Evolutionary conservation across 1,140 invertebrate species (phyloP).

Genomic region (Heliconius hewitsoni): DNA sequence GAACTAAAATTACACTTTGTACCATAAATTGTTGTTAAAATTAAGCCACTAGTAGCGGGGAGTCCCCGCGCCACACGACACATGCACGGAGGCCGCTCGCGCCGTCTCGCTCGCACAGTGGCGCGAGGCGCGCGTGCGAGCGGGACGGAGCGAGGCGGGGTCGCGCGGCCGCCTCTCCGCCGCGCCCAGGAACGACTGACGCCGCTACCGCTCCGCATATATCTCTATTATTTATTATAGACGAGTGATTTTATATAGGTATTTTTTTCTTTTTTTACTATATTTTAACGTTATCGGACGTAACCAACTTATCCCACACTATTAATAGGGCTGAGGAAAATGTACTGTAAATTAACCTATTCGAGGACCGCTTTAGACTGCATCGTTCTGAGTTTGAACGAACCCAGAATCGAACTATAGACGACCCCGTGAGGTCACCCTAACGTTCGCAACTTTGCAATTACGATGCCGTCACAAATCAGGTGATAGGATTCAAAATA

Average conservation of each 20-base stretch:
- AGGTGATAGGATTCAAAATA: slow-evolving; percentile 23
- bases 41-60: slow-evolving; percentile 66
- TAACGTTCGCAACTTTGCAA: background rate
- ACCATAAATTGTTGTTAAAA: slow-evolving; percentile 76
- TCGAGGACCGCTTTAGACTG: slow-evolving; percentile 43
- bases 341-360: slow-evolving; percentile 67
- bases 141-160: background rate
- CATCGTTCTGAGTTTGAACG: slow-evolving; percentile 26
- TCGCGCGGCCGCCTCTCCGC: slow-evolving; percentile 18
- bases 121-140: background rate
- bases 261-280: slow-evolving; percentile 64
- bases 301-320: slow-evolving; percentile 69
- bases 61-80: slow-evolving; percentile 30
- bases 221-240: slow-evolving; percentile 67
- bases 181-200: slow-evolving; percentile 36
- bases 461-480: slow-evolving; percentile 25
- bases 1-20: slow-evolving; percentile 79
- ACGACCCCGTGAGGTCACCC: no score
- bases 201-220: slow-evolving; percentile 64
- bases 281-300: slow-evolving; percentile 74
- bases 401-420: no score
- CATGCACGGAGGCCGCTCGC: background rate
- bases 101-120: background rate
- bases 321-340: slow-evolving; percentile 55
- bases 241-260: slow-evolving; percentile 71